Percentiles rank a stretch among this genome's conserved stretches.
These are phyloP conservation scores for Ashinkailepas kermadecensis DNA, from an alignment of 2,888 invertebrate genomes.

Conservation along the genomic window DNA sequence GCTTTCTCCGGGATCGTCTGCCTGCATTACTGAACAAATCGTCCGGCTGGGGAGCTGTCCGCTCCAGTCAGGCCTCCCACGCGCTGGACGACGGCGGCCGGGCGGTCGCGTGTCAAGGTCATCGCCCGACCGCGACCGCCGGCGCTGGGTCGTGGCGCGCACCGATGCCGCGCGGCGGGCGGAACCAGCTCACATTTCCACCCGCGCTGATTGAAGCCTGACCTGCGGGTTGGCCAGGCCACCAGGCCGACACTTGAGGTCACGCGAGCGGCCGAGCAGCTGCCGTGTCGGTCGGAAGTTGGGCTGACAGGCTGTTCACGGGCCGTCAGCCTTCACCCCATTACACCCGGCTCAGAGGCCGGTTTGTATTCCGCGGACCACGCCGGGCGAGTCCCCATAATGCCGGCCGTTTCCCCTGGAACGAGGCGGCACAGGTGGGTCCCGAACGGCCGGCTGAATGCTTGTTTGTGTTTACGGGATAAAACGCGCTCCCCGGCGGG, in stretches of 20 bases:
- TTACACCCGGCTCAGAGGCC: background rate
- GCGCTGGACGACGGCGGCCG: no score
- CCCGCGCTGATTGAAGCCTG: background rate
- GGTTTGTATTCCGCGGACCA: no score
- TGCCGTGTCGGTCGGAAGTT: no score
- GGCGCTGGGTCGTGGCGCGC: no score
- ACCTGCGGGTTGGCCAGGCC: background rate
- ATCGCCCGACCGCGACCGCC: no score
- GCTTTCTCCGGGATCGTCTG: background rate
- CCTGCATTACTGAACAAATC: conserved; percentile 1
- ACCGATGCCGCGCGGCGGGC: no score
- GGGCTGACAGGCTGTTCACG: no score
- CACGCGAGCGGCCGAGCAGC: background rate
- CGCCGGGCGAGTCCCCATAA: background rate
- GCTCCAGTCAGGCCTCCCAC: background rate
- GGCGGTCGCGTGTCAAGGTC: no score
- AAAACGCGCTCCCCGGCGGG: no score
- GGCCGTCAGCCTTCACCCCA: background rate
- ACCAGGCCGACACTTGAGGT: background rate
- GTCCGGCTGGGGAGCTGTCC: background rate
- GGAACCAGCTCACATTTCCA: background rate
- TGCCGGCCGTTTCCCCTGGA: background rate
- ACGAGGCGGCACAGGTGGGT: background rate
- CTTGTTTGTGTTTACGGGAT: background rate
- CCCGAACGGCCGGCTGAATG: background rate